phyloP scores from a whole-genome alignment of 2,888 invertebrate species.

The Cheilosia vernalis region DNA sequence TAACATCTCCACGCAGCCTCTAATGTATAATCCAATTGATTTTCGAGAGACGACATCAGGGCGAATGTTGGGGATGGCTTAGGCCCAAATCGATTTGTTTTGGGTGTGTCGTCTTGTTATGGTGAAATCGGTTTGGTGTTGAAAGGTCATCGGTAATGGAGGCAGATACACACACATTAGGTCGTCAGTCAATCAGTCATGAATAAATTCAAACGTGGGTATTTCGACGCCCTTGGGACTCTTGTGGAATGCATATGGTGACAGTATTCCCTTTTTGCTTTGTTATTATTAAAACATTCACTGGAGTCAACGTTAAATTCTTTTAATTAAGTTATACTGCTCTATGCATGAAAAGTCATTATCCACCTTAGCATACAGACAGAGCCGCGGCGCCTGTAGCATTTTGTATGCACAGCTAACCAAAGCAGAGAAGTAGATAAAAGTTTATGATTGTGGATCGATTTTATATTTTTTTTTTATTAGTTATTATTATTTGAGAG shows the following conservation, averaged over 20 bases:
- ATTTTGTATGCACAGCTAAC: too few species aligned
- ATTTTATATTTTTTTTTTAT: background rate
- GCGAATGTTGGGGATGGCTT: background rate
- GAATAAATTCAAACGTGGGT: too few species aligned
- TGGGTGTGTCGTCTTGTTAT: background rate
- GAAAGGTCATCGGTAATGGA: constrained; percentile 33
- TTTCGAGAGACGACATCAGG: constrained; percentile 2
- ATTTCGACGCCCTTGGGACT: too few species aligned
- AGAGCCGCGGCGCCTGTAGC: too few species aligned
- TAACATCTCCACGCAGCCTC: constrained; percentile 14
- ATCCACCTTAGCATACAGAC: too few species aligned
- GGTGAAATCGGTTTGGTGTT: background rate
- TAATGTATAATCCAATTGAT: constrained; percentile 28
- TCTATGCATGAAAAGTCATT: too few species aligned
- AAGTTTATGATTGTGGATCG: background rate
- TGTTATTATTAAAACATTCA: too few species aligned
- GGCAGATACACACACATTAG: constrained; percentile 21
- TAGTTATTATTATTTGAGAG: background rate
- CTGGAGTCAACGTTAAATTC: too few species aligned
- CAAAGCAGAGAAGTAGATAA: too few species aligned
- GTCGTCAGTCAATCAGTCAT: background rate
- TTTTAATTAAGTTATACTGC: too few species aligned
- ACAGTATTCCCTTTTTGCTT: too few species aligned
- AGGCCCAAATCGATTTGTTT: constrained; percentile 17
- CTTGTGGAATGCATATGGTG: too few species aligned